These are phyloP conservation scores for Montipora efflorescens DNA, from an alignment of 64 coral and sea anemone species.

Conservation along the genomic window DNA sequence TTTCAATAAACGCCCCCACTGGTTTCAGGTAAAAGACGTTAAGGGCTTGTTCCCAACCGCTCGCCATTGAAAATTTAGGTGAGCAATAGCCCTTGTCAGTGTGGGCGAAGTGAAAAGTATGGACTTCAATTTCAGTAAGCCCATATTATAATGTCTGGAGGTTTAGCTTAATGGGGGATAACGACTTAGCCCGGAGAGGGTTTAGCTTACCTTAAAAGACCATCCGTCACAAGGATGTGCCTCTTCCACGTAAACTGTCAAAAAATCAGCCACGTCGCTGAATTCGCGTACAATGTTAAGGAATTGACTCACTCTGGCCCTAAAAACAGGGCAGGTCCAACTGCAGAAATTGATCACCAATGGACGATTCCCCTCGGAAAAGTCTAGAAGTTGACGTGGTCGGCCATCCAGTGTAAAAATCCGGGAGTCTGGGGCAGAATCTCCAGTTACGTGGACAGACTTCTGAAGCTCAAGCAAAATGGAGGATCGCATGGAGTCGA, in stretches of 20 bases:
- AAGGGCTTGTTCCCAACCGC: no score
- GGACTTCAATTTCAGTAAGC: not conserved
- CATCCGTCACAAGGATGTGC: constrained; percentile 85
- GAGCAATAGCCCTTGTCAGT: not conserved
- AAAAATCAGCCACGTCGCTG: constrained; percentile 72
- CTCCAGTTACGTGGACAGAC: constrained; percentile 18
- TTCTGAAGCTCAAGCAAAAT: constrained; percentile 67
- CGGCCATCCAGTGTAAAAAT: constrained; percentile 58
- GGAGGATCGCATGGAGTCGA: constrained; percentile 44
- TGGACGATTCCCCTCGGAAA: constrained; percentile 40
- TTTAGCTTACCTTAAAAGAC: constrained; percentile 71
- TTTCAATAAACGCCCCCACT: no score
- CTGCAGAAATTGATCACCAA: constrained; percentile 85
- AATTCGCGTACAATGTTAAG: constrained; percentile 65
- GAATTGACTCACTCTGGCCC: constrained; percentile 54
- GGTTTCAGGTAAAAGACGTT: no score
- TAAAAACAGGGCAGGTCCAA: constrained; percentile 88
- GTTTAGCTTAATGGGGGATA: not conserved
- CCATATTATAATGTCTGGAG: not conserved
- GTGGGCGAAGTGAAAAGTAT: not conserved
- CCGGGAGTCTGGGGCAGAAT: constrained; percentile 54
- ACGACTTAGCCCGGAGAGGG: not conserved
- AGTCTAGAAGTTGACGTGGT: constrained; percentile 55
- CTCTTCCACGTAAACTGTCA: constrained; percentile 80
- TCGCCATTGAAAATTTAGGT: no score